A percentile compares a stretch with the other conserved stretches of the same genome.
Evolutionary conservation across 1,140 invertebrate genomes (phyloP).

Genomic region (Ladona fulva): DNA sequence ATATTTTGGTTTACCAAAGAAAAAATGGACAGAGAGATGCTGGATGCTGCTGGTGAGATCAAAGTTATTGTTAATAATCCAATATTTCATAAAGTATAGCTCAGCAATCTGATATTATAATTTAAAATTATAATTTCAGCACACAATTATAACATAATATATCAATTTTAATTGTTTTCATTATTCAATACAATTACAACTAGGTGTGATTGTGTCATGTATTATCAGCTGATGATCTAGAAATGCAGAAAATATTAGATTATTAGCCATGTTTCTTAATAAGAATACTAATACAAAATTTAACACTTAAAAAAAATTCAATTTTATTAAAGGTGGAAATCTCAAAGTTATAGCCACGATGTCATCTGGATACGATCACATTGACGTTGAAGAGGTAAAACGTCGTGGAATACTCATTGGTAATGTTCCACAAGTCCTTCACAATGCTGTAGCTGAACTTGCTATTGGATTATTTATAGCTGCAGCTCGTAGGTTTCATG

Average conservation of each 20-base stretch:
- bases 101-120: not conserved
- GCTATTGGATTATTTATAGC: slow-evolving; percentile 64
- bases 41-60: slow-evolving; percentile 35
- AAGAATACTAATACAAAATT: no score
- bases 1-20: slow-evolving; percentile 28
- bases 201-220: not conserved
- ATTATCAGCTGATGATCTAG: not conserved
- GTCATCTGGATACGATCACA: slow-evolving; percentile 70
- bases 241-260: not conserved
- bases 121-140: not conserved
- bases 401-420: slow-evolving; percentile 56
- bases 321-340: slow-evolving; percentile 41
- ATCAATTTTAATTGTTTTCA: no score
- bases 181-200: not conserved
- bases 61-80: not conserved
- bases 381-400: slow-evolving; percentile 55
- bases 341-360: slow-evolving; percentile 59
- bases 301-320: no score
- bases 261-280: no score
- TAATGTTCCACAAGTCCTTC: slow-evolving; percentile 71
- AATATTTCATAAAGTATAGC: not conserved
- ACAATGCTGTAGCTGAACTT: slow-evolving; percentile 73
- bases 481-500: slow-evolving; percentile 62
- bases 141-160: not conserved
- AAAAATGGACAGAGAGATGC: slow-evolving; percentile 28